Evolutionary conservation across 92 coral and sea anemone species (phyloP).

Genomic region (Isaurus tuberculatus): DNA sequence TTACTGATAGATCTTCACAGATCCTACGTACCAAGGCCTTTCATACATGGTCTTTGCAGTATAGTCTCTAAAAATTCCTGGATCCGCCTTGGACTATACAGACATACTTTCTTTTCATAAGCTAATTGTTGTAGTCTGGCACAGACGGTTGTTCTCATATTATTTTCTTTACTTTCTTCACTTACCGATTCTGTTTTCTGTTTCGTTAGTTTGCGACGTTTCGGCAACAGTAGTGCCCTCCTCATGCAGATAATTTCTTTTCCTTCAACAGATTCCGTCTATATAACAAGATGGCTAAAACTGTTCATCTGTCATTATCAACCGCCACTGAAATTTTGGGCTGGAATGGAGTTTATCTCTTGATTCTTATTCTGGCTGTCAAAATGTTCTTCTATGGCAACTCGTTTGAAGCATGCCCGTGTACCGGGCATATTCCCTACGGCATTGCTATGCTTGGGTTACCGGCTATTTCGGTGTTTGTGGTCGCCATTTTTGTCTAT

Average conservation of each 20-base stretch:
- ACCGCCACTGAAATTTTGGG: constrained; percentile 55
- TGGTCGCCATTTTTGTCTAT: constrained; percentile 51
- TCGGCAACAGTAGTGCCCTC: too few relatives aligned
- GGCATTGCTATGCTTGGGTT: constrained; percentile 56
- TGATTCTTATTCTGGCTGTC: constrained; percentile 43
- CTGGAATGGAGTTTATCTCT: constrained; percentile 62
- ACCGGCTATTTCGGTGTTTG: constrained; percentile 47
- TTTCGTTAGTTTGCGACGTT: too few relatives aligned
- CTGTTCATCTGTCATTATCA: constrained; percentile 27
- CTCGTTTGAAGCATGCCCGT: constrained; percentile 41
- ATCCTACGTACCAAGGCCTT: too few relatives aligned
- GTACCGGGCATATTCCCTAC: constrained; percentile 49
- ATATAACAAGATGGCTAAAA: constrained; percentile 37
- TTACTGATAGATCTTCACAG: too few relatives aligned
- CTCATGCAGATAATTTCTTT: neutral
- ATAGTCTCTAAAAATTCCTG: too few relatives aligned
- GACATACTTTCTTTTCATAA: too few relatives aligned
- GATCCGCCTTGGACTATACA: too few relatives aligned
- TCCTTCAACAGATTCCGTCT: neutral
- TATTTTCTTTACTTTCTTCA: too few relatives aligned
- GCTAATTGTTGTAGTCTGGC: too few relatives aligned
- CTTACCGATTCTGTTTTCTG: too few relatives aligned
- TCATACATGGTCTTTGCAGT: too few relatives aligned
- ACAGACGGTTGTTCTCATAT: too few relatives aligned
- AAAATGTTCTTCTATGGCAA: constrained; percentile 38